Evolutionary conservation across 2,113 vertebrate genomes (phyloP), one percentile per base, ranked within the genome.

Genomic region (Platichthys stellatus): DNA sequence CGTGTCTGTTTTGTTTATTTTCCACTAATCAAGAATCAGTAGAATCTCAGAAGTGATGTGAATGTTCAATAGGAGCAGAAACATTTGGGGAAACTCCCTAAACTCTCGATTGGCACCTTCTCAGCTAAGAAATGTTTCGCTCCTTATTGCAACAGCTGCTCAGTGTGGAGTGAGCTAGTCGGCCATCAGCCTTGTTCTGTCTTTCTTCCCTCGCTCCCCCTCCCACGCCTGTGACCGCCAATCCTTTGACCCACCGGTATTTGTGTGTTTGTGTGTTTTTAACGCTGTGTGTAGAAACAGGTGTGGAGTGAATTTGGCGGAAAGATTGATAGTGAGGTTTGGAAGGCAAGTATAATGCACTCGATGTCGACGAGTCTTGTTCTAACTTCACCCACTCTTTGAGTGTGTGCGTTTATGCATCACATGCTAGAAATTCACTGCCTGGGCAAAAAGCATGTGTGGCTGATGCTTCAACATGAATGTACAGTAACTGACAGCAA

Each of bases 261-360:
- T 43, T 88, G 76, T 79, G 28, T 62, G 43, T 86, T 68, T 88
- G 76, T 47, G 49, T 90, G 65, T 89, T 78, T 28, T 86, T 77
- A 89, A 89, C n/a, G 43, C 71, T 93, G 82, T 92, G 86, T 95
- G 91, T 96, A 98, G 98, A 98, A 97, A 96, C 97, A 96, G 94
- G 94, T 95, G 93, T 99, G 98, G 97, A 97, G 96, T 97, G 97
- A 97, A 94, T 98, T 97, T 97, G 97, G 97, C 94, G 97, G 97
- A 96, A 99, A 98, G 95, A 99, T 99, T 97, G 98, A 99, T 98
- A 98, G 97, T 97, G 97, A 99, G 95, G 95, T 99, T 96, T 99
- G 98, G 98, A 99, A 99, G 97, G 98, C 97, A 97, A 98, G 97
- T 99, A 99, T 97, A 92, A 93, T 74, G 82, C 72, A 63, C 70